Percentiles rank a stretch among this genome's conserved stretches.
phyloP scores from a whole-genome alignment of 2,113 vertebrate genomes.

The Solenodon paradoxus region DNA sequence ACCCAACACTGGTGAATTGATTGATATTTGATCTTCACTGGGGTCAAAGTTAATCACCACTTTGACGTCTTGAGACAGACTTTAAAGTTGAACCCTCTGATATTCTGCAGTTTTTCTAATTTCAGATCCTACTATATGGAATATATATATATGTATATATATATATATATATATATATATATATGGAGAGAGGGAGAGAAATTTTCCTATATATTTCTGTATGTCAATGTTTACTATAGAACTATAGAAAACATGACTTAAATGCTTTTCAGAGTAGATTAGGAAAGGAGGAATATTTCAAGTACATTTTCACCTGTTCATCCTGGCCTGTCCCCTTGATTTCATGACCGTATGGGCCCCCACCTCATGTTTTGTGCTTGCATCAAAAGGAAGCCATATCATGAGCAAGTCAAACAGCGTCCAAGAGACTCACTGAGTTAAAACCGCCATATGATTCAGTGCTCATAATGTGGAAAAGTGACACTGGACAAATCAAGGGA shows the following conservation, averaged over 20 bases:
- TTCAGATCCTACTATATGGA: background rate
- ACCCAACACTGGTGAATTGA: background rate
- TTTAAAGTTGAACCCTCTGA: background rate
- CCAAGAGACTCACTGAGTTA: background rate
- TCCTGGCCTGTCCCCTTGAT: background rate
- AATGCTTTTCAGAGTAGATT: background rate
- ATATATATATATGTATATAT: background rate
- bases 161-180: background rate
- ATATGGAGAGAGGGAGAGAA: too few species aligned
- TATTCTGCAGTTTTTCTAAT: background rate
- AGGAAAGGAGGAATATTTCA: background rate
- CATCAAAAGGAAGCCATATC: background rate
- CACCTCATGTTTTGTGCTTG: background rate
- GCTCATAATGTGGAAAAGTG: background rate
- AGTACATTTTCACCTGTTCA: background rate
- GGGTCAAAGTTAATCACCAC: background rate
- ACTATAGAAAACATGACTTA: background rate
- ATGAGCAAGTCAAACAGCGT: background rate
- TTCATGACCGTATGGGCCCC: background rate
- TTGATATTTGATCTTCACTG: background rate
- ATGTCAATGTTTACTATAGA: too few species aligned
- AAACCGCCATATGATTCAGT: background rate
- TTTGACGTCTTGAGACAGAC: background rate
- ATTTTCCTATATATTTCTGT: too few species aligned
- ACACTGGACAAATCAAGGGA: background rate